phyloP scores from a whole-genome alignment of 2,888 invertebrate species.

The Eustalomyia histrio region DNA sequence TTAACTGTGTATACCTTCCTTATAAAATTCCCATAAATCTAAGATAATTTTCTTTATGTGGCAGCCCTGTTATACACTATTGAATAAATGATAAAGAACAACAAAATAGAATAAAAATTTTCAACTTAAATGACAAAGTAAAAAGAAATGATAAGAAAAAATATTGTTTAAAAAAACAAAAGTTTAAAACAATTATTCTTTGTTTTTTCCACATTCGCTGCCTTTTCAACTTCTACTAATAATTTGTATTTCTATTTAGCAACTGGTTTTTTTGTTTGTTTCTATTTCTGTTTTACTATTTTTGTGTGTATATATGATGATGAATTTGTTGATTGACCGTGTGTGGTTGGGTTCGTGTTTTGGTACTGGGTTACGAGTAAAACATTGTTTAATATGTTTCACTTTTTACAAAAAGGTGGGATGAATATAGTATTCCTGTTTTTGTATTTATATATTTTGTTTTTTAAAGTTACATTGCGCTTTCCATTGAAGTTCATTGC shows the following conservation, averaged over 20 bases:
- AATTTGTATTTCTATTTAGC: slow-evolving; percentile 16
- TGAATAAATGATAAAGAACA: not conserved
- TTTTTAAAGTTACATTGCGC: slow-evolving; percentile 52
- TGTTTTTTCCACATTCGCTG: not conserved
- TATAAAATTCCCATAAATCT: not conserved
- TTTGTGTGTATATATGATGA: not conserved
- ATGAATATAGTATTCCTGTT: slow-evolving; percentile 25
- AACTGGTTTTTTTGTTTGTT: slow-evolving; percentile 3
- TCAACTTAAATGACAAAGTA: not conserved
- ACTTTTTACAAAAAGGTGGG: slow-evolving; percentile 42
- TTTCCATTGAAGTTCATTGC: slow-evolving; percentile 60
- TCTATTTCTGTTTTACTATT: not conserved
- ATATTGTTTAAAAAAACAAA: not conserved
- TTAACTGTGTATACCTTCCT: no score
- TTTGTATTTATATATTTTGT: slow-evolving; percentile 30
- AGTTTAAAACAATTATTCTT: not conserved
- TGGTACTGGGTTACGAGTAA: slow-evolving; percentile 51
- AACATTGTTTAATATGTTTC: slow-evolving; percentile 38
- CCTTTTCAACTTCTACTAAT: not conserved
- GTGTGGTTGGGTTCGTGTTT: slow-evolving; percentile 22
- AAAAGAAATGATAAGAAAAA: slow-evolving; percentile 1
- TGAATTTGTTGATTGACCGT: not conserved
- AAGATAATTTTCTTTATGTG: not conserved
- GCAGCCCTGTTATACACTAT: not conserved
- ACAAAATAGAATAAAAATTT: not conserved